A percentile compares a stretch with the other conserved stretches of the same genome.
These are phyloP conservation scores for Tetranychus truncatus DNA, from an alignment of 2,888 invertebrate species.

Conservation along the genomic window DNA sequence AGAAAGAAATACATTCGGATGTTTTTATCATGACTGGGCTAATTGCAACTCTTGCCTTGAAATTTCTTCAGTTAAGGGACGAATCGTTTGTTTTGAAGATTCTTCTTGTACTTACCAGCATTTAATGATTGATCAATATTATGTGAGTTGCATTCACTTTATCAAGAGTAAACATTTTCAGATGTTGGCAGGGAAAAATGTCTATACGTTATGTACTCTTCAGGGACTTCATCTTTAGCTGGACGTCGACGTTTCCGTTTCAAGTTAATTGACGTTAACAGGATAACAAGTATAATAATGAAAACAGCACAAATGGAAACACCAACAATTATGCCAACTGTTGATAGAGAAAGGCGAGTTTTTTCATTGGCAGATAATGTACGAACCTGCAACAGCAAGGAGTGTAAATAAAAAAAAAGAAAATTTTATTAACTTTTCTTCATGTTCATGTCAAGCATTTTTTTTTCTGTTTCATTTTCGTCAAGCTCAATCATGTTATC, in stretches of 20 bases:
- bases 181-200: conserved; percentile 29
- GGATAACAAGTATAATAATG: conserved; percentile 60
- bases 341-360: conserved; percentile 35
- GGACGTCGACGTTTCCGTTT: conserved; percentile 23
- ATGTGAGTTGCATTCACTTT: not conserved
- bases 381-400: conserved; percentile 6
- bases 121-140: too few species aligned
- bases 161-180: conserved; percentile 27
- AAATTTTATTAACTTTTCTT: not conserved
- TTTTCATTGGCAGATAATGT: conserved; percentile 26
- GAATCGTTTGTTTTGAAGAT: too few species aligned
- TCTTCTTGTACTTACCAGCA: too few species aligned
- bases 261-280: conserved; percentile 26
- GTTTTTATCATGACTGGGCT: too few species aligned
- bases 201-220: conserved; percentile 28
- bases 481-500: too few species aligned
- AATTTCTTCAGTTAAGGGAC: too few species aligned
- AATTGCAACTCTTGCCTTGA: too few species aligned
- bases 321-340: conserved; percentile 65
- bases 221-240: conserved; percentile 26
- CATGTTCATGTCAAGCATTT: too few species aligned
- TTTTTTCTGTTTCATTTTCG: too few species aligned
- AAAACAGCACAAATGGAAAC: conserved; percentile 69
- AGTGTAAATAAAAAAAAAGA: not conserved
- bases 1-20: too few species aligned